Evolutionary conservation across 1,140 invertebrate species (phyloP), one percentile per base, ranked within the genome.

Genomic region (Diabrotica virgifera): DNA sequence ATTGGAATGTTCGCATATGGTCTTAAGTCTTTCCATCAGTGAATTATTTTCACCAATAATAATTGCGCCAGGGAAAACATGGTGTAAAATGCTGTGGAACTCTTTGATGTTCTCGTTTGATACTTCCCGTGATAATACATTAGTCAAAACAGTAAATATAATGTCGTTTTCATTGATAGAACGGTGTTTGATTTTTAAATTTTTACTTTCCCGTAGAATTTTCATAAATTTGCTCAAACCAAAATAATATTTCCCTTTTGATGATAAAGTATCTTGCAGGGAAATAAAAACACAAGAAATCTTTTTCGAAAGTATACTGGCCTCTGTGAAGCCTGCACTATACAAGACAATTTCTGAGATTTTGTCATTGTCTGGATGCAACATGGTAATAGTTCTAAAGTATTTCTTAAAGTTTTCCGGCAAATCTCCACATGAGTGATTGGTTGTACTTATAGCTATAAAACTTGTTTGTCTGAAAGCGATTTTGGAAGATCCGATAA

Each of bases 41-140:
- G 12, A 35, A 40, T 65, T 53, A 10, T 53, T 36, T 11, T 68
- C 36, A 36, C 50, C 11, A 55, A 13, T 58, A 9, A 36, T 9
- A 52, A 2, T 11, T 6, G 7, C 9, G 9, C 87, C 89, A 0
- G 93, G 92, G 81, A 97, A 97, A 63, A 97, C 82, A 80, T 96
- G 93, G 5, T 88, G 89, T 59, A 96, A 90, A 54, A 96, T 96
- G 11, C 91, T 92, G 74, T 94, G 82, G 70, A 96, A 97, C 5
- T 97, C 81, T 2, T 91, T 90, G 37, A 95, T 85, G 78, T 97
- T 94, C 75, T 87, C 86, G 5, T 87, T 87, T 52, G 94, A 80
- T 81, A 97, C 95, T 77, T 95, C 96, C 0, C 94, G 91, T 53
- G 94, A 80, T 82, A 96, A 96, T 0, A 96, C 91, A 80, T 96